Evolutionary conservation across 2,888 invertebrate species (phyloP), one percentile per base, ranked within the genome.

Genomic region (Actias luna): DNA sequence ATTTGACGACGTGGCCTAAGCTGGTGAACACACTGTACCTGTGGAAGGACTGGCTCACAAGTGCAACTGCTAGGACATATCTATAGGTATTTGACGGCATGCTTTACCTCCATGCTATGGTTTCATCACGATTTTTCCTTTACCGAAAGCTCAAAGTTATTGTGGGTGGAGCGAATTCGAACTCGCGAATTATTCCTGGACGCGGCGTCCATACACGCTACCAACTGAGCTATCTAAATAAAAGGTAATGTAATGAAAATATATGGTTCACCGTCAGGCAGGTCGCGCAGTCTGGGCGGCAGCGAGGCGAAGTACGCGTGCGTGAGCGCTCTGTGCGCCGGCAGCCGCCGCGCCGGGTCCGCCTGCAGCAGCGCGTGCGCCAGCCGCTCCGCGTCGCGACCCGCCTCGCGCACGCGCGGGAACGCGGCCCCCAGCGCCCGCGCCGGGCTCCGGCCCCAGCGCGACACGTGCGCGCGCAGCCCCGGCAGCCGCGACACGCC

Each of bases 221-320:
- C 14, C n/a, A n/a, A n/a, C n/a, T n/a, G n/a, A n/a, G n/a, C n/a
- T n/a, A n/a, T n/a, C n/a, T n/a, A 42, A 18, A 42, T 14, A 1
- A 1, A n/a, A 42, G 2, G 10, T 25, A 25, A 27, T 27, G 14
- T 14, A 52, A 8, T 55, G 16, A 1, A 29, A 8, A 2, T 14
- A 14, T 58, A 3, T 22, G 18, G 8, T 1, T 94, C 87, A 99
- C 99, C 98, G 84, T 98, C 98, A 74, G 98, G 98, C 92, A 99
- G 94, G 83, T 98, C 97, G 83, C 96, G 95, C 73, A 99, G 94
- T 90, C 97, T 96, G 84, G 95, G 95, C 81, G 99, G 98, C 87
- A 99, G 95, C 73, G 96, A 95, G 69, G 95, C 94, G 93, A 99
- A 99, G 93, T 99, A 99, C 65, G 95, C 93, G 93, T 99, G 98